A percentile compares a stretch with the other conserved stretches of the same genome.
Conservation (phyloP, 1,140 invertebrate species). For the Gonioctena quinquepunctata region DNA sequence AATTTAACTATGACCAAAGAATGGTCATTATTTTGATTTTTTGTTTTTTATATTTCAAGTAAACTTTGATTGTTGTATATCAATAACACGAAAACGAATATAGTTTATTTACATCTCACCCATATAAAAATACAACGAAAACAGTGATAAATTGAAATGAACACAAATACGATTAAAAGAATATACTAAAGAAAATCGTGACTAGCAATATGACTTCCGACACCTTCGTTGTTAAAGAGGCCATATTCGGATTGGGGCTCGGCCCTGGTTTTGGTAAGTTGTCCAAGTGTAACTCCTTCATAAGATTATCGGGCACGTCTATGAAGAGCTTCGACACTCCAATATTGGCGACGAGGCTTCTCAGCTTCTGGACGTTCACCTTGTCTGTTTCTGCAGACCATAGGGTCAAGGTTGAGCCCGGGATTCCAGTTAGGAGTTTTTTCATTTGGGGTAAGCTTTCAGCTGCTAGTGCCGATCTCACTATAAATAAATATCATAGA, state of each 20-base stretch:
- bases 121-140: too few relatives aligned
- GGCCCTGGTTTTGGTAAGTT: conserved; percentile 25
- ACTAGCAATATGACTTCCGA: not conserved
- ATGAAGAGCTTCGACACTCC: conserved; percentile 69
- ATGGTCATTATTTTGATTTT: too few relatives aligned
- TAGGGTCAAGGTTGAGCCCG: conserved; percentile 68
- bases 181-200: not conserved
- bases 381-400: conserved; percentile 69
- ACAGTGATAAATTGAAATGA: too few relatives aligned
- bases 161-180: too few relatives aligned
- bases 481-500: too few relatives aligned
- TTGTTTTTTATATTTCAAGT: too few relatives aligned
- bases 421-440: conserved; percentile 58
- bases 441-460: conserved; percentile 64
- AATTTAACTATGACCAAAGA: too few relatives aligned
- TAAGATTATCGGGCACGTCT: conserved; percentile 68
- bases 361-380: conserved; percentile 64
- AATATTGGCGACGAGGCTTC: conserved; percentile 63
- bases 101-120: too few relatives aligned
- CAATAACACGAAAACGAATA: too few relatives aligned
- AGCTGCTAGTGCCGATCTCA: conserved; percentile 73
- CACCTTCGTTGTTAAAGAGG: not conserved
- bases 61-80: too few relatives aligned
- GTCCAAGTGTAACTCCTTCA: conserved; percentile 58
- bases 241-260: too few relatives aligned